Base-by-base conservation (phyloP, 2,113 vertebrate genomes). In the Mixornis gularis region DNA sequence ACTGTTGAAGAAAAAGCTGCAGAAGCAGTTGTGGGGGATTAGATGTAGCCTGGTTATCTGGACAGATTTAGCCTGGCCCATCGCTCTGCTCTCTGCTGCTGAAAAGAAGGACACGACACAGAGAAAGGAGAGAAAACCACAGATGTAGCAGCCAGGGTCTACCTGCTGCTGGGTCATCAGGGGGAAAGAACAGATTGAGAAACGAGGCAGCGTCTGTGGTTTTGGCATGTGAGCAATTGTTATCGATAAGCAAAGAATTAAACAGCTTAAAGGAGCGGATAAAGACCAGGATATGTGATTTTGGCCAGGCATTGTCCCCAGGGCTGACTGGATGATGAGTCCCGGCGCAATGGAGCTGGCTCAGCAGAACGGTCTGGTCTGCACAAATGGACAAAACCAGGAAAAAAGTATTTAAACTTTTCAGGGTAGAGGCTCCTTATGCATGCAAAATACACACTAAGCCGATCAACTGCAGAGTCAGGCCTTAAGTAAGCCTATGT, bases 111-210 rank as follows among this genome's bases (percentile, higher is more conserved):
- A 71, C 80, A 46, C 0, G 0, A 34, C 38, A 72, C 41, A 46
- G 44, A 87, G 68, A 79, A 41, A 70, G 48, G 17, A 77, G 55
- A 76, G 55, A 82, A 83, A 91, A 21, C 30, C 66, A 70, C 18
- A 3, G 3, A 51, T 16, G 32, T 3, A 69, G 38, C 8, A 1
- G 11, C 5, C 25, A 82, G 56, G 13, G n/a, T 81, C 72, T 88
- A 86, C 89, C 91, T 89, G 86, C 94, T 86, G 77, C 93, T 89
- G 84, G 64, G 38, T 63, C 77, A 93, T 34, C 52, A 73, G 51
- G 49, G 40, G 68, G 69, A 89, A 60, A 94, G 71, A 27, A 26
- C 27, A 48, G 84, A 65, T 0, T 89, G 83, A 81, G 86, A 59
- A 92, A 81, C 17, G n/a, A 64, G 60, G 72, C 65, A 48, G 7